Evolutionary conservation across 2,113 vertebrate species (phyloP).

Genomic region (Galeopterus variegatus): DNA sequence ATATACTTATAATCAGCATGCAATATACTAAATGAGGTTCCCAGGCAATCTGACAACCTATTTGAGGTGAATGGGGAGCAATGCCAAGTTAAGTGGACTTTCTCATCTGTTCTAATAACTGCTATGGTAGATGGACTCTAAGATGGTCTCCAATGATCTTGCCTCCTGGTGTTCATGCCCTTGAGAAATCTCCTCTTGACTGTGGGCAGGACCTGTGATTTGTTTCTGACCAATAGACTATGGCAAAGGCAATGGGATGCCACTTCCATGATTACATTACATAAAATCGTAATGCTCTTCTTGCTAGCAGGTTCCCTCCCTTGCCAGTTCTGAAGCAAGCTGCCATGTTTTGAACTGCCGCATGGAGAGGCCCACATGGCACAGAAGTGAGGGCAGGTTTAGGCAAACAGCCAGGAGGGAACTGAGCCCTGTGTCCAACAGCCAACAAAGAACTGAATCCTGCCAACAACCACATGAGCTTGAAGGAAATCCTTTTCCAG

Average conservation of each 20-base stretch:
- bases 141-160: background rate
- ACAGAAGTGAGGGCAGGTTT: background rate
- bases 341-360: background rate
- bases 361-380: background rate
- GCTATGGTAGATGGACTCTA: background rate
- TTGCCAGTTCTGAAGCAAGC: background rate
- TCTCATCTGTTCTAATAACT: conserved; percentile 6
- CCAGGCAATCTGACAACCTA: background rate
- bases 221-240: background rate
- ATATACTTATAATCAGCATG: background rate
- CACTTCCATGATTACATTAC: background rate
- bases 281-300: background rate
- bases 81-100: background rate
- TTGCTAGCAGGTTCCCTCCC: background rate
- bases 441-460: background rate
- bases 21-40: background rate
- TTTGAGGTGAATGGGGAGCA: background rate
- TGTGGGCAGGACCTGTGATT: background rate
- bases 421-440: background rate
- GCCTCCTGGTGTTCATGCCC: background rate
- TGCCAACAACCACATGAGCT: fast-evolving
- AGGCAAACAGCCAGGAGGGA: background rate
- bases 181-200: background rate
- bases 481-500: background rate
- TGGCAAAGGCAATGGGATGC: background rate